phyloP scores from a whole-genome alignment of 2,888 invertebrate species.

The Callosobruchus maculatus region DNA sequence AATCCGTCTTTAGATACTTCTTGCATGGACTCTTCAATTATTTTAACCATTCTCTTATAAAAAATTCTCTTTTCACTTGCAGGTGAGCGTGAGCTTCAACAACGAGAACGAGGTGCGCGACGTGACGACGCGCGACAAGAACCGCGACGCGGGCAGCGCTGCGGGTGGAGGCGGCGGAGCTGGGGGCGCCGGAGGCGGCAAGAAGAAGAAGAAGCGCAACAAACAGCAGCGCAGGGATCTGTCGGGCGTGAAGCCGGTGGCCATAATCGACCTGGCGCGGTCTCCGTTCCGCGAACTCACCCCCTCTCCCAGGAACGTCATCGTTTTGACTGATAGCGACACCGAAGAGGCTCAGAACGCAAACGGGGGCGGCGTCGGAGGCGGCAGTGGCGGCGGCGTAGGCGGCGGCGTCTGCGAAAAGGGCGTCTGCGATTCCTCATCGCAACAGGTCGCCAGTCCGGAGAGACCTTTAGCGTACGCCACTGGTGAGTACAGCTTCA shows the following conservation, averaged over 20 bases:
- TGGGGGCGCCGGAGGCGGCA: slow-evolving; percentile 43
- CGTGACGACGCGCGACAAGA: slow-evolving; percentile 40
- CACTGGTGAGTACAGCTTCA: slow-evolving; percentile 27
- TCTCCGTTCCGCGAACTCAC: slow-evolving; percentile 81
- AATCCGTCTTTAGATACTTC: no score
- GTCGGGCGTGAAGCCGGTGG: slow-evolving; percentile 66
- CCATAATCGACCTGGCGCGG: slow-evolving; percentile 80
- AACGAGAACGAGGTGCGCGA: slow-evolving; percentile 55
- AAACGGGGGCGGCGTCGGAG: slow-evolving; percentile 13
- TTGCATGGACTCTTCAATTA: no score
- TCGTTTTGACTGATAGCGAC: slow-evolving; percentile 81
- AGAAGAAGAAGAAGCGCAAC: slow-evolving; percentile 43
- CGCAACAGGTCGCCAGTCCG: slow-evolving; percentile 41
- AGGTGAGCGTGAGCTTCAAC: slow-evolving; percentile 78
- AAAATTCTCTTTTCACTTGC: no score
- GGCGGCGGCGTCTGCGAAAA: slow-evolving; percentile 16
- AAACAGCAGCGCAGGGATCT: slow-evolving; percentile 41
- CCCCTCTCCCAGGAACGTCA: slow-evolving; percentile 76
- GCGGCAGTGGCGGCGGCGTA: slow-evolving; percentile 28
- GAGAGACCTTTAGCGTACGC: slow-evolving; percentile 41
- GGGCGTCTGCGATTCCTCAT: slow-evolving; percentile 37
- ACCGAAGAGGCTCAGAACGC: slow-evolving; percentile 48
- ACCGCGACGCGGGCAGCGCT: slow-evolving; percentile 41
- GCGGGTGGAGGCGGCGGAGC: slow-evolving; percentile 44
- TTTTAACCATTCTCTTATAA: no score